A percentile compares a stretch with the other conserved stretches of the same genome.
These are phyloP conservation scores for Hydrotaea diabolus DNA, from an alignment of 2,888 invertebrate species.

Conservation along the genomic window DNA sequence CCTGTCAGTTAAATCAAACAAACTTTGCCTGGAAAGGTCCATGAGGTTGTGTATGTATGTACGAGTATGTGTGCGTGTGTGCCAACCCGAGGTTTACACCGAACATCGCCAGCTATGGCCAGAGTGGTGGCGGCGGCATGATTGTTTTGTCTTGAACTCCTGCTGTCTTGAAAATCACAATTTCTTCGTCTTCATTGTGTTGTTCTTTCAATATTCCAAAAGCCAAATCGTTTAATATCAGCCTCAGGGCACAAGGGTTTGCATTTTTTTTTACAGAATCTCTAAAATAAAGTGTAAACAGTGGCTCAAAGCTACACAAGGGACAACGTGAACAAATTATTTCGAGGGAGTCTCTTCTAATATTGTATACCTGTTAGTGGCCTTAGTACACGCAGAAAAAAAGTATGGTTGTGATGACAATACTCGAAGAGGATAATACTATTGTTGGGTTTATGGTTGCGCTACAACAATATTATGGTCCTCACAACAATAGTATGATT, in stretches of 20 bases:
- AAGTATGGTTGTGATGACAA: no score
- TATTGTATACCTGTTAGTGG: no score
- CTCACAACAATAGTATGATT: no score
- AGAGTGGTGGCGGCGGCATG: slow-evolving; percentile 49
- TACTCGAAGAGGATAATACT: no score
- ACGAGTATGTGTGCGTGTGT: neutral
- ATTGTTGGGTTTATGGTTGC: no score
- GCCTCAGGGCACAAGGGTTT: slow-evolving; percentile 41
- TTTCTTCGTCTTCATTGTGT: slow-evolving; percentile 38
- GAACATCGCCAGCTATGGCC: neutral
- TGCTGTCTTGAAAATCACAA: slow-evolving; percentile 57
- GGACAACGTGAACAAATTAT: no score
- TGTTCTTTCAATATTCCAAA: slow-evolving; percentile 30
- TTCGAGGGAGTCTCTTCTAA: no score
- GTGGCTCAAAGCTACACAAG: neutral
- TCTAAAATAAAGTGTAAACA: no score
- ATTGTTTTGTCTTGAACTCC: slow-evolving; percentile 63
- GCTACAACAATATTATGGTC: no score
- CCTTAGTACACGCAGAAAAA: no score
- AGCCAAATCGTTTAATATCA: slow-evolving; percentile 52
- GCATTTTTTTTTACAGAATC: neutral
- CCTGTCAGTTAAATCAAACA: slow-evolving; percentile 70
- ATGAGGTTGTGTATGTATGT: neutral
- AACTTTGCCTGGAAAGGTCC: slow-evolving; percentile 46
- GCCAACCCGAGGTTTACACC: neutral